These are phyloP conservation scores for Actinopyga echinites DNA, from an alignment of 53 echinoderm and acorn worm genomes.

Conservation along the genomic window DNA sequence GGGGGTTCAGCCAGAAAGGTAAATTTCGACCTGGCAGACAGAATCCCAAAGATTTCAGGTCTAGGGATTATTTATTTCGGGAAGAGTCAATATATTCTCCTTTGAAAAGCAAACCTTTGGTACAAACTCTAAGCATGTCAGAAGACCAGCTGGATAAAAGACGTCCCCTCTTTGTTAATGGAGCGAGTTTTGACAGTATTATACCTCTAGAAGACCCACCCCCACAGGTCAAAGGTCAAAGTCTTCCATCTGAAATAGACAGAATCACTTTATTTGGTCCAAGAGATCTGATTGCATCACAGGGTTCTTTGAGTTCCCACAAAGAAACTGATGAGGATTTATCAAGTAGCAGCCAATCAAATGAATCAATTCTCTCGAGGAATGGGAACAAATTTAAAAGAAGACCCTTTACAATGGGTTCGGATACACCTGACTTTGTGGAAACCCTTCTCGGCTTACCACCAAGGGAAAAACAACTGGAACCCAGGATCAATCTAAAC, in stretches of 20 bases:
- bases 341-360: neutral
- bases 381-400: constrained; percentile 12
- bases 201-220: constrained; percentile 18
- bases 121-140: constrained; percentile 16
- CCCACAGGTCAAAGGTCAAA: constrained; percentile 48
- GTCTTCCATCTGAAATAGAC: constrained; percentile 56
- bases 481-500: constrained; percentile 28
- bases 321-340: constrained; percentile 17
- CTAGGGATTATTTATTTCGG: neutral
- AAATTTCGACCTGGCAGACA: constrained; percentile 3
- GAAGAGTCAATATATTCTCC: constrained; percentile 15
- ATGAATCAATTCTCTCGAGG: neutral
- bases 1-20: neutral
- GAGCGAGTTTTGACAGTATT: neutral
- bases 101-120: neutral
- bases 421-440: constrained; percentile 14
- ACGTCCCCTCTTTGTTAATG: neutral
- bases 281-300: constrained; percentile 52
- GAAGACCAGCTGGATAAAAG: constrained; percentile 15
- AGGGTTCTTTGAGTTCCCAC: constrained; percentile 33
- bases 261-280: constrained; percentile 65
- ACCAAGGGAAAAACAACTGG: constrained; percentile 10
- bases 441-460: constrained; percentile 15
- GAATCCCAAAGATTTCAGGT: neutral
- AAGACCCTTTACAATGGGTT: neutral